Conservation (phyloP, 1,140 invertebrate genomes). For the Formica selysi region DNA sequence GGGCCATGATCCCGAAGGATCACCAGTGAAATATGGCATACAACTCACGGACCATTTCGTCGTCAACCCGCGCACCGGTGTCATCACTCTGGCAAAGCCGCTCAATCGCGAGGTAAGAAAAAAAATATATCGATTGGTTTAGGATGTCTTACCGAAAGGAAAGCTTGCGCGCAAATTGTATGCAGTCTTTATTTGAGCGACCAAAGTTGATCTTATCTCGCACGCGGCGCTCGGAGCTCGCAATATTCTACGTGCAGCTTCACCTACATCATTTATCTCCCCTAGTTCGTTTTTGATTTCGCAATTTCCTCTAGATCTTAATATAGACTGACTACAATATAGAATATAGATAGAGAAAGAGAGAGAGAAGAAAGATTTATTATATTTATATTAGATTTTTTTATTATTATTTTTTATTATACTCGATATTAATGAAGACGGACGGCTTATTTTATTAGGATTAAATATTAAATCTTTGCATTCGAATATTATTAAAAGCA, state of each 20-base stretch:
- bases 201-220: not conserved
- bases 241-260: slow-evolving; percentile 30
- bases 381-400: not conserved
- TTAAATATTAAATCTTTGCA: slow-evolving; percentile 4
- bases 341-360: not conserved
- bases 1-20: slow-evolving; percentile 93
- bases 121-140: slow-evolving; percentile 62
- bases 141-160: not conserved
- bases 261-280: not conserved
- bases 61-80: slow-evolving; percentile 92
- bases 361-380: not conserved
- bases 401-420: no score
- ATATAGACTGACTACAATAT: not conserved
- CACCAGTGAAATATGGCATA: slow-evolving; percentile 90
- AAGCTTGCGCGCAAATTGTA: not conserved
- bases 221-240: not conserved
- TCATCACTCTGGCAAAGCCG: slow-evolving; percentile 91
- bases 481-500: not conserved
- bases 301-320: not conserved
- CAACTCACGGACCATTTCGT: slow-evolving; percentile 93
- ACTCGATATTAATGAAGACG: not conserved
- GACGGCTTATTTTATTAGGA: not conserved
- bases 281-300: slow-evolving; percentile 11
- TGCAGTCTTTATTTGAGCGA: not conserved
- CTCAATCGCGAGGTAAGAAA: slow-evolving; percentile 93